A percentile compares a stretch with the other conserved stretches of the same genome.
phyloP scores from a whole-genome alignment of 2,888 invertebrate species.

The Morpho achilles region DNA sequence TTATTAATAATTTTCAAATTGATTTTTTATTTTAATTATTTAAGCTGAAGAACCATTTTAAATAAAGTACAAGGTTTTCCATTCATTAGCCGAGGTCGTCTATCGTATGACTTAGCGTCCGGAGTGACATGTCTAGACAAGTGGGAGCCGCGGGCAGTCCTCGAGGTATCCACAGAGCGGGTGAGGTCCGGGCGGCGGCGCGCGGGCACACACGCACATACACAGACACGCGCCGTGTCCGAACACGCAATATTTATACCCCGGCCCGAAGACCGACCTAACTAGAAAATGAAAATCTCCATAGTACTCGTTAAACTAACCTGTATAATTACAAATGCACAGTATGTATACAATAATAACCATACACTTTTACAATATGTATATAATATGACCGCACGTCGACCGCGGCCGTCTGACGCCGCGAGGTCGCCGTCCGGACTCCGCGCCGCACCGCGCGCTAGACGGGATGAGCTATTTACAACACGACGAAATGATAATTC shows the following conservation, averaged over 20 bases:
- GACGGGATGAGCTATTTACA: conserved; percentile 33
- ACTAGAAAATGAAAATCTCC: conserved; percentile 63
- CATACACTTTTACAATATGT: conserved; percentile 71
- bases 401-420: conserved; percentile 45
- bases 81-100: too few species aligned
- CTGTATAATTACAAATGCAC: conserved; percentile 77
- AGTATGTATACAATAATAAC: conserved; percentile 63
- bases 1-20: too few species aligned
- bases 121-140: background rate
- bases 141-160: conserved; percentile 15
- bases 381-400: conserved; percentile 42
- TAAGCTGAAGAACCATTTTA: too few species aligned
- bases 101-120: too few species aligned
- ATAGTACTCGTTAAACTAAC: conserved; percentile 66
- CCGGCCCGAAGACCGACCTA: conserved; percentile 43
- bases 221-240: conserved; percentile 17
- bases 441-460: conserved; percentile 20
- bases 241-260: conserved; percentile 36
- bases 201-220: conserved; percentile 14
- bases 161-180: conserved; percentile 13
- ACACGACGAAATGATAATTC: conserved; percentile 39
- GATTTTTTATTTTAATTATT: too few species aligned
- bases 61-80: too few species aligned
- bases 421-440: conserved; percentile 17
- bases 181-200: conserved; percentile 20